Conservation (phyloP, 2,888 invertebrate species). For the Nesidiocoris tenuis region DNA sequence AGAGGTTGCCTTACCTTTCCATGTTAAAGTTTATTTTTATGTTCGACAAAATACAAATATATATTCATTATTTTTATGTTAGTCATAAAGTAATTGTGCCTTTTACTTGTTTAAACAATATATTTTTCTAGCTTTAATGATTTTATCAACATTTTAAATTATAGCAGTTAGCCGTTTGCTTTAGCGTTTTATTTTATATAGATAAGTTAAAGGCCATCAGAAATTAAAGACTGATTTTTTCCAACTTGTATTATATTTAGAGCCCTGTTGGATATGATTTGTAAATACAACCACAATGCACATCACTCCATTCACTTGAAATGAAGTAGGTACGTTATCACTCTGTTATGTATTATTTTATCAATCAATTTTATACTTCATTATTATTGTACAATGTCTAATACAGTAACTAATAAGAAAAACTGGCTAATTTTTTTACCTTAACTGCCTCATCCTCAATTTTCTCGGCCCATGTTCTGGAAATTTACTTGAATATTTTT, state of each 20-base stretch:
- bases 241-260: constrained; percentile 40
- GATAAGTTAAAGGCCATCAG: constrained; percentile 43
- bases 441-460: too few relatives aligned
- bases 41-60: constrained; percentile 37
- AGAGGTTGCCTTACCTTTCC: constrained; percentile 40
- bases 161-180: constrained; percentile 35
- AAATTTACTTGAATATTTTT: too few relatives aligned
- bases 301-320: constrained; percentile 40
- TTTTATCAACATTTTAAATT: constrained; percentile 42
- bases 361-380: constrained; percentile 43
- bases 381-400: constrained; percentile 44
- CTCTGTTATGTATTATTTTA: constrained; percentile 44
- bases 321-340: constrained; percentile 42
- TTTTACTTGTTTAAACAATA: constrained; percentile 42
- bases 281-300: constrained; percentile 41
- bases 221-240: constrained; percentile 43
- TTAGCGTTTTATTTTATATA: constrained; percentile 38
- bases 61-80: constrained; percentile 44
- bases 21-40: constrained; percentile 43
- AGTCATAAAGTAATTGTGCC: constrained; percentile 44
- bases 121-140: constrained; percentile 45
- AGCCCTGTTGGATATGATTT: constrained; percentile 12
- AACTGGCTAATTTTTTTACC: too few relatives aligned
- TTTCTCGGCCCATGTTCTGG: too few relatives aligned
- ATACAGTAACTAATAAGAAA: constrained; percentile 40